A percentile compares a stretch with the other conserved stretches of the same genome.
phyloP scores from a whole-genome alignment of 2,113 vertebrate species.

The Trachemys scripta region DNA sequence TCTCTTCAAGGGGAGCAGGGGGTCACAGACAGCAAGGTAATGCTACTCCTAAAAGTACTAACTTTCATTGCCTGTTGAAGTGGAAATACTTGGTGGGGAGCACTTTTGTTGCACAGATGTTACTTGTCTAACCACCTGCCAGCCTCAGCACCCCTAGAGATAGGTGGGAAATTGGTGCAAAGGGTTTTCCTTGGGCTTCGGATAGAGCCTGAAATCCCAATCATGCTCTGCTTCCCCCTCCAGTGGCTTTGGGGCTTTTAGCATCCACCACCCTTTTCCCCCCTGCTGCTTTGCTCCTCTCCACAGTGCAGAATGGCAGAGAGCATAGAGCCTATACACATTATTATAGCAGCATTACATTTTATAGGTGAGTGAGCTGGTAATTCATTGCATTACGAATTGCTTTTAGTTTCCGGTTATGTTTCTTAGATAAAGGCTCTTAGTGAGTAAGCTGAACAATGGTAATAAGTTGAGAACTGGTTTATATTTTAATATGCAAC shows the following conservation, averaged over 20 bases:
- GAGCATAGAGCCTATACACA: background rate
- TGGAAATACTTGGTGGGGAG: background rate
- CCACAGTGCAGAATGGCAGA: background rate
- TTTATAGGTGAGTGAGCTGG: background rate
- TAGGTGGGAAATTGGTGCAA: background rate
- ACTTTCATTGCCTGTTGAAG: background rate
- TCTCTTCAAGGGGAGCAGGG: background rate
- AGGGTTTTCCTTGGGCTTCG: background rate
- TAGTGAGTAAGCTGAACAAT: conserved; percentile 35
- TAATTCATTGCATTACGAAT: conserved; percentile 11
- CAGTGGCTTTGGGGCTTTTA: background rate
- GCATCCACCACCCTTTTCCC: background rate
- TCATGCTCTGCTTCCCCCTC: background rate
- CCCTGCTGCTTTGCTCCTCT: background rate
- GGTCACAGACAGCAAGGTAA: background rate
- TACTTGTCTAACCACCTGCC: background rate
- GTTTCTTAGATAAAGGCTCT: conserved; percentile 38
- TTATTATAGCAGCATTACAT: background rate
- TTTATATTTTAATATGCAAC: conserved; percentile 38
- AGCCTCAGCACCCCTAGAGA: background rate
- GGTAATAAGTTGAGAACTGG: conserved; percentile 18
- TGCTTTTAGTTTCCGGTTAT: conserved; percentile 28
- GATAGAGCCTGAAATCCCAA: background rate
- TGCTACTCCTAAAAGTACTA: background rate
- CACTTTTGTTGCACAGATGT: conserved; percentile 2